These are phyloP conservation scores for Notothenia coriiceps DNA, from an alignment of 2,113 vertebrate genomes.

Conservation along the genomic window DNA sequence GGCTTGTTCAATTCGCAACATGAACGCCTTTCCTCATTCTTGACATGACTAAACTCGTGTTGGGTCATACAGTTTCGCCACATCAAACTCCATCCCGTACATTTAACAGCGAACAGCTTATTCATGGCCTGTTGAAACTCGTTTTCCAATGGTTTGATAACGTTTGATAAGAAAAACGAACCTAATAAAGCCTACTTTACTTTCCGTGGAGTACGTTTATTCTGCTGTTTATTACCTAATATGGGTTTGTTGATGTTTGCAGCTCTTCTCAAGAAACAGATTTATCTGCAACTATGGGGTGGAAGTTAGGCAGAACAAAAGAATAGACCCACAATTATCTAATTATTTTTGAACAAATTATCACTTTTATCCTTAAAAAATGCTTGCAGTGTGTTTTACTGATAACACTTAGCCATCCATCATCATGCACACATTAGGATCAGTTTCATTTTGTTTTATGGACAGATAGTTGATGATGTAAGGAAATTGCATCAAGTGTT, in stretches of 20 bases:
- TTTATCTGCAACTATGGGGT: neutral
- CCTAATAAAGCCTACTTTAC: neutral
- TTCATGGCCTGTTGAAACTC: neutral
- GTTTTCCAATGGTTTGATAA: neutral
- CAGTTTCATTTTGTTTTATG: neutral
- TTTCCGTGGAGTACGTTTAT: neutral
- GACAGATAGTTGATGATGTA: neutral
- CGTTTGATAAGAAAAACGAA: neutral
- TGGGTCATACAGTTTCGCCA: slow-evolving; percentile 17
- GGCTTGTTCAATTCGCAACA: slow-evolving; percentile 2
- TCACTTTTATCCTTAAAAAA: no score
- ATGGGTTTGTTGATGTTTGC: no score
- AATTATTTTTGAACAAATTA: no score
- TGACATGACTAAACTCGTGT: slow-evolving; percentile 33
- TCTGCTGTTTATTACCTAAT: no score
- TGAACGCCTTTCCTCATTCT: slow-evolving; percentile 69
- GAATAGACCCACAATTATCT: no score
- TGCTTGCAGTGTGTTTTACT: no score
- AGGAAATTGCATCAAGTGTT: neutral
- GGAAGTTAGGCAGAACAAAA: no score
- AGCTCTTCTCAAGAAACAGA: no score
- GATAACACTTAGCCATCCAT: no score
- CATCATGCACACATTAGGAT: neutral
- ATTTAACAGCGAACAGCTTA: neutral
- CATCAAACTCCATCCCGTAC: neutral